These are phyloP conservation scores for Onchidella celtica DNA, from an alignment of 2,888 invertebrate genomes.

Conservation along the genomic window DNA sequence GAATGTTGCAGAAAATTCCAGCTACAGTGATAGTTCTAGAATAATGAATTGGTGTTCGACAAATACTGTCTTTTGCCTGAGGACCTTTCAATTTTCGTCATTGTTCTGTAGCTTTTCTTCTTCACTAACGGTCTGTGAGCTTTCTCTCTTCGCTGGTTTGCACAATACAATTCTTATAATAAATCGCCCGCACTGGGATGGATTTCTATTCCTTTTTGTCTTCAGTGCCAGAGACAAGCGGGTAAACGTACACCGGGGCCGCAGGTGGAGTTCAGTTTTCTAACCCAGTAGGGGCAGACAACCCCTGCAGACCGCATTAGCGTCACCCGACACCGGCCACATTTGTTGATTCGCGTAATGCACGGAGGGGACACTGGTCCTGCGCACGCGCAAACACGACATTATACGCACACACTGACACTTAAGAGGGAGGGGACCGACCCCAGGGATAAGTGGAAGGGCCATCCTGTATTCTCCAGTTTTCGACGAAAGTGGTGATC, in stretches of 20 bases:
- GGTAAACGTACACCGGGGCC: slow-evolving; percentile 19
- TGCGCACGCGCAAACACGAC: slow-evolving; percentile 28
- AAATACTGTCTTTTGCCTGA: too few species aligned
- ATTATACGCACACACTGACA: slow-evolving; percentile 30
- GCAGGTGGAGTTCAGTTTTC: slow-evolving; percentile 24
- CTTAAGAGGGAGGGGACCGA: slow-evolving; percentile 1
- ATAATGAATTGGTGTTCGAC: too few species aligned
- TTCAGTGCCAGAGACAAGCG: not conserved
- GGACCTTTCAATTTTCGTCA: not conserved
- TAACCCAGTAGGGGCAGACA: slow-evolving; percentile 3
- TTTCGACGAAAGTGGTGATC: too few species aligned
- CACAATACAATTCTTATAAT: slow-evolving; percentile 6
- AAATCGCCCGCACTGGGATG: slow-evolving; percentile 25
- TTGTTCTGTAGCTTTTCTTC: not conserved
- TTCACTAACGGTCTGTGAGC: not conserved
- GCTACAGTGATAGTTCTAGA: too few species aligned
- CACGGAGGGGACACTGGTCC: not conserved
- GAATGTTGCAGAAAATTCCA: too few species aligned
- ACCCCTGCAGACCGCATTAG: slow-evolving; percentile 20
- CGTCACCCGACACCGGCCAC: slow-evolving; percentile 2
- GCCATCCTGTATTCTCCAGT: too few species aligned
- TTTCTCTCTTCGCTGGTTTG: slow-evolving; percentile 16
- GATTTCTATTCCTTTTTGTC: not conserved
- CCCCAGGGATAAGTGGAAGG: too few species aligned
- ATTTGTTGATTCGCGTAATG: slow-evolving; percentile 35